Base-by-base conservation (phyloP, 2,888 invertebrate species). In the Tetranychus piercei region DNA sequence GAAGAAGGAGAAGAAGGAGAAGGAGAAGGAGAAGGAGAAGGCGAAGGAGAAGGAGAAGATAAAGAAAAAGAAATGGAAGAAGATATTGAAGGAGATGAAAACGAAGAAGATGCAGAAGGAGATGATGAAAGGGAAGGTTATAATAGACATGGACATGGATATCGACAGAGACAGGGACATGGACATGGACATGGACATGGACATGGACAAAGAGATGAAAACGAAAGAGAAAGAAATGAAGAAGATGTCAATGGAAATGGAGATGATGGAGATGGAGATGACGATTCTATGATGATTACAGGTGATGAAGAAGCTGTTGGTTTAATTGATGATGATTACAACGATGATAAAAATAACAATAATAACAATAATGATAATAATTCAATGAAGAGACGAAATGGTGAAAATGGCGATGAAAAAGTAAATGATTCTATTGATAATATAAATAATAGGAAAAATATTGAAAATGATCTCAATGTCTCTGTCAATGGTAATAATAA, bases 351-450 rank as follows among this genome's bases (percentile, higher is more conserved):
- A 34, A 34, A 34, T 34, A 34, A 34, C 34, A 34, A 34, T 34
- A 34, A 34, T 34, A 66, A 18, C 66, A 66, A 66, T 66, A 18
- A 8, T 20, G n/a, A 66, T 66, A 8, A 66, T 20, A 66, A 20
- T 20, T 20, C n/a, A 66, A 15, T 9, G 18, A 3, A 66, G 6
- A 7, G 66, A 66, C 66, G 66, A 66, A 20, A 66, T 66, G 66
- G 11, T 66, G 6, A 44, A 23, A 15, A 75, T 44, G 43, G 20
- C 66, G 75, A 75, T 22, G 72, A 75, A 18, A 67, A 22, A 22
- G 72, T 22, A 6, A 23, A 22, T 7, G 70, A 75, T 44, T 72
- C 34, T 23, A 66, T 43, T 23, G 44, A 66, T 43, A 55, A 66
- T 1, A 73, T 55, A 1, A 73, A 75, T 45, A 66, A 64, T 9